These are phyloP conservation scores for Papilio glaucus DNA, from an alignment of 1,140 invertebrate species.

Conservation along the genomic window DNA sequence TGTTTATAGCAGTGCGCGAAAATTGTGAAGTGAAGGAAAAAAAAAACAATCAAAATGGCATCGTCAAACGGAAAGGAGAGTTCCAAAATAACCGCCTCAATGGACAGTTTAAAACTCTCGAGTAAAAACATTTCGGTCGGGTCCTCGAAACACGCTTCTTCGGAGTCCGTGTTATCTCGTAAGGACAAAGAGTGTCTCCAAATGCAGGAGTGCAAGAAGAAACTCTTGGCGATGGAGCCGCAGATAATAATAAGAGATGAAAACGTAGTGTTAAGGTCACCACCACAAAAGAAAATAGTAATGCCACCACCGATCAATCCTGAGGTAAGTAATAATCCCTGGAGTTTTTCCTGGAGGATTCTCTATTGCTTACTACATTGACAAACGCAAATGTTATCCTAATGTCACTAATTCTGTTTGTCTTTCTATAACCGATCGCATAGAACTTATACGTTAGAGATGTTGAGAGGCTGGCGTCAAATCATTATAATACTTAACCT, in stretches of 20 bases:
- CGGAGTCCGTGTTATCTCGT: constrained; percentile 77
- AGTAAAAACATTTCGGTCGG: constrained; percentile 73
- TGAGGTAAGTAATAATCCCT: constrained; percentile 77
- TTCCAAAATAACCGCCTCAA: constrained; percentile 76
- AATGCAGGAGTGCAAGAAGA: constrained; percentile 81
- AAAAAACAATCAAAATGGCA: constrained; percentile 60
- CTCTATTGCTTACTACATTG: not conserved
- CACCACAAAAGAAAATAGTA: constrained; percentile 80
- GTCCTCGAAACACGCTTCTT: constrained; percentile 80
- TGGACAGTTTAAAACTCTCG: constrained; percentile 79
- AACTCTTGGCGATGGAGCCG: constrained; percentile 77
- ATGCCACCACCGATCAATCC: constrained; percentile 77
- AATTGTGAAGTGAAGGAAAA: constrained; percentile 11
- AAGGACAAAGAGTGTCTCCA: constrained; percentile 79
- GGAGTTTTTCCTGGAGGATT: no score
- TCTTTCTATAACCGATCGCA: no score
- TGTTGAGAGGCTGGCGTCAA: no score
- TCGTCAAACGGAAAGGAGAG: constrained; percentile 76
- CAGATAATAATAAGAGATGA: constrained; percentile 81
- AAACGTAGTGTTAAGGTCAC: constrained; percentile 75
- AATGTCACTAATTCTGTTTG: no score
- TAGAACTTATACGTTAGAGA: no score
- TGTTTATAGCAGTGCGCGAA: not conserved
- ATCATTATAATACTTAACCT: no score
- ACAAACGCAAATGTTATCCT: no score